Evolutionary conservation across 2,113 vertebrate genomes (phyloP).

Genomic region (Chaetops frenatus): DNA sequence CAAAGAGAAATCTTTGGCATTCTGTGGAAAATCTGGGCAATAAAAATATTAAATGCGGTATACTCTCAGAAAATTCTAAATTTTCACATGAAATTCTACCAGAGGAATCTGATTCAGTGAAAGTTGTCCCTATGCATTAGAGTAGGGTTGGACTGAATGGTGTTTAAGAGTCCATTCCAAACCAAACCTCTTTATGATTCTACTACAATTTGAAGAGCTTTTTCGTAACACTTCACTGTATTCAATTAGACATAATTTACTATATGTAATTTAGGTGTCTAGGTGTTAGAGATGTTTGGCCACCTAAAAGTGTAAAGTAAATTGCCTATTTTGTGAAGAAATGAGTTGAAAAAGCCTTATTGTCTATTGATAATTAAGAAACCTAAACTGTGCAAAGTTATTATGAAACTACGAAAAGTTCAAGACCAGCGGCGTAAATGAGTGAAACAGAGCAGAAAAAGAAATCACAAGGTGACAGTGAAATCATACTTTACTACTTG

Average conservation of each 20-base stretch:
- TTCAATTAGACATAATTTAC: not conserved
- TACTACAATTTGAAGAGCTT: not conserved
- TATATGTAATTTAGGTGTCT: not conserved
- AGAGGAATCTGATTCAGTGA: not conserved
- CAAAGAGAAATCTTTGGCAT: not conserved
- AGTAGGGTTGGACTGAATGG: fast-evolving
- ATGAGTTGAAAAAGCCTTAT: not conserved
- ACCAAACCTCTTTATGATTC: not conserved
- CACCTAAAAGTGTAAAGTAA: no score
- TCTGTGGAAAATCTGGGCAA: not conserved
- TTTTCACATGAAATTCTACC: not conserved
- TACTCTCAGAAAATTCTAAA: not conserved
- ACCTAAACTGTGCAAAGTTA: no score
- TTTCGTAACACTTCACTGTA: not conserved
- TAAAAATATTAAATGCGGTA: not conserved
- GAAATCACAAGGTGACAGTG: not conserved
- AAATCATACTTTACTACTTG: not conserved
- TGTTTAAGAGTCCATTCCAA: not conserved
- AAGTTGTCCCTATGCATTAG: not conserved
- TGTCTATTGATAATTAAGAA: not conserved
- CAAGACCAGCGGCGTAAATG: not conserved
- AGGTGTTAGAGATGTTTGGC: no score
- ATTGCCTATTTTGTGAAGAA: not conserved
- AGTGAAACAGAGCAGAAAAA: not conserved
- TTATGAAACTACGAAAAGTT: no score